phyloP scores from a whole-genome alignment of 2,888 invertebrate species.

The Sesia bembeciformis region DNA sequence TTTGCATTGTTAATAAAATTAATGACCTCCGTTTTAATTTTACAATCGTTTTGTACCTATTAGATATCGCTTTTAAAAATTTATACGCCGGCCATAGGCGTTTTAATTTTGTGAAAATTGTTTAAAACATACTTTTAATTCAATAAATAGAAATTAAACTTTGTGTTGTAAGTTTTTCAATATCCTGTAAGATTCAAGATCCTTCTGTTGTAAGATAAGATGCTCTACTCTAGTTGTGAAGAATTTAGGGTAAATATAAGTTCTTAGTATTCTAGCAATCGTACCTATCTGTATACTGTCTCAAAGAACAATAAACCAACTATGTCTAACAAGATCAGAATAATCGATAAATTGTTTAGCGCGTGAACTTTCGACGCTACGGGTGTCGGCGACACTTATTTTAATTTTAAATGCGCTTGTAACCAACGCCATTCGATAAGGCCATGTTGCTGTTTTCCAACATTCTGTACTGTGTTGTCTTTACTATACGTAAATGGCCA shows the following conservation, averaged over 20 bases:
- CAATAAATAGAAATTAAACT: background rate
- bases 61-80: no score
- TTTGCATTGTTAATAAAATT: no score
- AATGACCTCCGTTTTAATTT: no score
- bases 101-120: no score
- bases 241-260: no score
- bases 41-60: no score
- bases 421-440: slow-evolving; percentile 24
- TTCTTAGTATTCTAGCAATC: no score
- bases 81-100: no score
- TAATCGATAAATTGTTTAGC: slow-evolving; percentile 49
- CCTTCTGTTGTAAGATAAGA: no score
- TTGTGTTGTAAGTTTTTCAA: background rate
- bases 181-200: no score
- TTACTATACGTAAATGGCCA: background rate
- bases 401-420: slow-evolving; percentile 64
- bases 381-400: slow-evolving; percentile 56
- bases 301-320: background rate
- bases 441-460: slow-evolving; percentile 15
- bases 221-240: no score
- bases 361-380: slow-evolving; percentile 54
- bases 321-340: slow-evolving; percentile 37
- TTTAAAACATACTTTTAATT: background rate
- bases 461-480: background rate
- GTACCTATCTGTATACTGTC: background rate